Evolutionary conservation across 2,888 invertebrate species (phyloP), one percentile per base, ranked within the genome.

Genomic region (Dryocosmus kuriphilus): DNA sequence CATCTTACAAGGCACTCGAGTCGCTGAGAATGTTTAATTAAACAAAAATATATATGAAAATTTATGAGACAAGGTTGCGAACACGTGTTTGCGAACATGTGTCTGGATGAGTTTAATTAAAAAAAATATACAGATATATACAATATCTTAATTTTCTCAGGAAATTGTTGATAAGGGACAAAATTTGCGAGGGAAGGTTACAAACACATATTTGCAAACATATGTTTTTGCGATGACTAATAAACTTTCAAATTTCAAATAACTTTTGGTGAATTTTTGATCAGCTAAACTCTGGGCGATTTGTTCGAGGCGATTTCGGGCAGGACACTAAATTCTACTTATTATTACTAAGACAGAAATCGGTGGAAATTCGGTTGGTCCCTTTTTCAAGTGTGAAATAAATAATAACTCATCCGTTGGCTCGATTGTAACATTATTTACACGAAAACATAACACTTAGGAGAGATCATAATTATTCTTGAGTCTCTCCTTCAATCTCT

Each of bases 331-430:
- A 86, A 79, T 87, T 87, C 87, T 89, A 89, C 41, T 16, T 41
- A 41, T 16, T 83, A 65, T 83, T 82, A 85, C 89, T 91, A 90
- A 90, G 89, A 89, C 87, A 90, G 88, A 91, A 91, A 89, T 91
- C 91, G 91, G 91, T 91, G 91, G 91, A 91, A 91, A 91, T 85
- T 91, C 89, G 88, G 89, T 91, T 91, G 91, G 90, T 91, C 90
- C 89, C 89, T 88, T 90, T 90, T 90, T 86, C 86, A 86, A 86
- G 82, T 88, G 87, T 88, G 87, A 88, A 91, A 91, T 91, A 91
- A 91, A 91, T 91, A 90, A 89, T 86, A 84, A 86, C 75, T 87
- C 88, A 83, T 88, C 84, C 87, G 83, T 83, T 87, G 84, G 83
- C 83, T 86, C 84, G 85, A 85, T 86, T 85, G 83, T 84, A 86